These are phyloP conservation scores for Lasius platythorax DNA, from an alignment of 2,888 invertebrate species.

Conservation along the genomic window DNA sequence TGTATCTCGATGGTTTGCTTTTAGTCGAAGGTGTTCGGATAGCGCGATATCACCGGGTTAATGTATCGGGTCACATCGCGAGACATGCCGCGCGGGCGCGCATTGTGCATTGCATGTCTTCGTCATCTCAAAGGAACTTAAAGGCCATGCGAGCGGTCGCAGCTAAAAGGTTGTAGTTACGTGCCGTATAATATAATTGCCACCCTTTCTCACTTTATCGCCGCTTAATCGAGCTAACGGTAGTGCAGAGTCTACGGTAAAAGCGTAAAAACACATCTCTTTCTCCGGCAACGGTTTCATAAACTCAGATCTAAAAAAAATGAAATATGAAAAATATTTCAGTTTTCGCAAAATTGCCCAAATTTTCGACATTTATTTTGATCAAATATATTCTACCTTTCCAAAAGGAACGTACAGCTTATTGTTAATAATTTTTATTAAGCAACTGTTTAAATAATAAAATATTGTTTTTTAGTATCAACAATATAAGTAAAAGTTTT, in stretches of 20 bases:
- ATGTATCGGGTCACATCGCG: slow-evolving; percentile 38
- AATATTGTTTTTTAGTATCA: neutral
- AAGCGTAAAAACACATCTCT: slow-evolving; percentile 14
- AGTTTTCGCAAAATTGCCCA: neutral
- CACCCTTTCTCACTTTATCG: slow-evolving; percentile 49
- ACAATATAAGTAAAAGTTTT: neutral
- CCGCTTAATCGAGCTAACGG: slow-evolving; percentile 50
- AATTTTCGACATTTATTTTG: neutral
- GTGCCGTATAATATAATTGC: slow-evolving; percentile 47
- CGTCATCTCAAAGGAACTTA: slow-evolving; percentile 56
- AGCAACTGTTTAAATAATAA: neutral
- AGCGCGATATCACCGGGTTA: slow-evolving; percentile 48
- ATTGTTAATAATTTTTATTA: neutral
- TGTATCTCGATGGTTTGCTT: slow-evolving; percentile 44
- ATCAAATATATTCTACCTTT: neutral
- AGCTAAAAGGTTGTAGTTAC: slow-evolving; percentile 45
- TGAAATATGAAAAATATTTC: neutral
- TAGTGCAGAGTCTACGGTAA: slow-evolving; percentile 31
- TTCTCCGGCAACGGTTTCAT: slow-evolving; percentile 13
- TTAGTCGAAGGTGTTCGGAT: slow-evolving; percentile 38
- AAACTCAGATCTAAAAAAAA: slow-evolving; percentile 2
- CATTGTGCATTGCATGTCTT: slow-evolving; percentile 58
- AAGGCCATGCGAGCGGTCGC: slow-evolving; percentile 37
- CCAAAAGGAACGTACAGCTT: neutral
- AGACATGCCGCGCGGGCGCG: slow-evolving; percentile 21